These are phyloP conservation scores for Edolisoma coerulescens DNA, from an alignment of 2,113 vertebrate genomes.

Conservation along the genomic window DNA sequence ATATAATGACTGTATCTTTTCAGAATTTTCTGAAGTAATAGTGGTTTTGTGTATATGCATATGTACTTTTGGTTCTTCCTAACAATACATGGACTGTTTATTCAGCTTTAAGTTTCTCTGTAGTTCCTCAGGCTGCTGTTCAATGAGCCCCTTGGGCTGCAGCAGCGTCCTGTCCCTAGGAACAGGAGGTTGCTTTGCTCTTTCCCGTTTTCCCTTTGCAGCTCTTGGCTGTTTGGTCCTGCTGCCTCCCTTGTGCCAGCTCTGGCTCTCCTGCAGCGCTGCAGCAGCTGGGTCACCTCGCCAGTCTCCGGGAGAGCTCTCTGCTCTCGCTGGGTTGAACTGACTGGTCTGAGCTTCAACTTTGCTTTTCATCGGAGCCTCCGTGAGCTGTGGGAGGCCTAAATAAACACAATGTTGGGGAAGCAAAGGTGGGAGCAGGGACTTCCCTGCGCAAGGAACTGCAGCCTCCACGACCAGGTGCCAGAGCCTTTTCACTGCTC, in stretches of 20 bases:
- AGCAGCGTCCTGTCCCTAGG: neutral
- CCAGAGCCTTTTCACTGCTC: neutral
- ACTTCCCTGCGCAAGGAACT: neutral
- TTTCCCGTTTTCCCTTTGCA: neutral
- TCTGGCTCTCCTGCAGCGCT: neutral
- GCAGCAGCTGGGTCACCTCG: accelerated
- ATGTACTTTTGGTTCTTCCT: neutral
- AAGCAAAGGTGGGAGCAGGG: neutral
- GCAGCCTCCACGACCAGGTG: neutral
- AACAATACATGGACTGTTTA: neutral
- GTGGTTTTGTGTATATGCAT: neutral
- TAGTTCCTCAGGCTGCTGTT: neutral
- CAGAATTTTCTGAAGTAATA: neutral
- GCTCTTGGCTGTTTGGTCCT: neutral
- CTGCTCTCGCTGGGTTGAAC: neutral
- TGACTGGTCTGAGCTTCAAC: neutral
- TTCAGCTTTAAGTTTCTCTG: neutral
- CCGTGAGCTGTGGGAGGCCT: neutral
- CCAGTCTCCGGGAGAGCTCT: neutral
- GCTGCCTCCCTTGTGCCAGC: neutral
- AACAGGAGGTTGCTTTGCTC: neutral
- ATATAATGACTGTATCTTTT: neutral
- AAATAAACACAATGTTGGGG: neutral
- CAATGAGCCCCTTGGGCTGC: neutral
- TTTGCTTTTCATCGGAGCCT: neutral